Base-by-base conservation (phyloP, 1,140 invertebrate species). In the Calliopsis andreniformis region DNA sequence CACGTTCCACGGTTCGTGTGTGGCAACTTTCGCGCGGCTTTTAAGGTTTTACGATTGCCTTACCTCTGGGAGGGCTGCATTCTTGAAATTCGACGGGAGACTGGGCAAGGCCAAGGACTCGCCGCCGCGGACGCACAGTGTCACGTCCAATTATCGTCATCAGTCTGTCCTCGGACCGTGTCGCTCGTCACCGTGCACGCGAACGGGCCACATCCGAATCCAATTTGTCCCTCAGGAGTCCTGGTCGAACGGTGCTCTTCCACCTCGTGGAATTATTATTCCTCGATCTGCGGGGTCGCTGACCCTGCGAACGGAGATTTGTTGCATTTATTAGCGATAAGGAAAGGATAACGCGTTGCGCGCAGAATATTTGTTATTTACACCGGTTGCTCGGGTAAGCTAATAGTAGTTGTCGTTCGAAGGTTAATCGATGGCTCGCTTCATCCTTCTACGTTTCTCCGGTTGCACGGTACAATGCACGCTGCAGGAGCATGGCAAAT, bases 161-260 rank as follows among this genome's bases (percentile, higher is more conserved):
- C 20, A 23, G n/a, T 5, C 20, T 42, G 23, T 32, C 20, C 42
- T 12, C 12, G 43, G 43, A 62, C 16, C 69, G 58, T 61, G 58
- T 63, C 69, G 30, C 53, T 47, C 35, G 14, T 59, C 55, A 55
- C 35, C 35, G 58, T 72, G 58, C 23, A 72, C 32, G 23, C 10
- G 68, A 47, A 53, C 58, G 35, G 58, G 2, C 23, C 47, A 53
- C 69, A 49, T 71, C 58, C 58, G 69, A 71, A 62, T 49, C 56
- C 56, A 71, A 71, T 71, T 71, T 61, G 45, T 3, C n/a, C 56
- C 20, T 23, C 23, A 32, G 20, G 8, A 8, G 16, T 32, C n/a
- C 20, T 42, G 32, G 14, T 35, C 47, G 23, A 67, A 28, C 20
- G 30, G 47, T 23, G 47, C n/a, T n/a, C 14, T 10, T 6, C n/a